phyloP scores from a whole-genome alignment of 2,113 vertebrate genomes.

The Dasypus novemcinctus region DNA sequence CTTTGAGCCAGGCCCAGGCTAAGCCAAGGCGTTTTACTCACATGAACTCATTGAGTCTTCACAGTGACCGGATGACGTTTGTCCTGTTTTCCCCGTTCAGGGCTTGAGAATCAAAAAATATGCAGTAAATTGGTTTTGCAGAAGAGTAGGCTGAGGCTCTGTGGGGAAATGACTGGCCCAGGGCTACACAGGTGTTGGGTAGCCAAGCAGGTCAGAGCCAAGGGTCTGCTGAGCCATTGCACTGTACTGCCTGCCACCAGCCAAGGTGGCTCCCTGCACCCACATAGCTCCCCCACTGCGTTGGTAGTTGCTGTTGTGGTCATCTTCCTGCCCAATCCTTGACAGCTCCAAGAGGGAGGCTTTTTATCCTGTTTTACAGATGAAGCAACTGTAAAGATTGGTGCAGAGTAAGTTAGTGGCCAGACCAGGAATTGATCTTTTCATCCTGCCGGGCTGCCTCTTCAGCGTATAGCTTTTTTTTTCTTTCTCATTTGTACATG shows the following conservation, averaged over 20 bases:
- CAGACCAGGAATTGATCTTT: background rate
- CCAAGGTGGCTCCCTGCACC: background rate
- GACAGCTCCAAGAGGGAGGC: background rate
- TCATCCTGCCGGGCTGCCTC: background rate
- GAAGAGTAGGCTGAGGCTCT: background rate
- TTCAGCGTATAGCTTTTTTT: background rate
- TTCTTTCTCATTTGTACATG: background rate
- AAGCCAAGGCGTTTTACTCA: background rate
- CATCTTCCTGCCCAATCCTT: background rate
- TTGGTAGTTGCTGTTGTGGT: background rate
- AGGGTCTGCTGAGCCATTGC: background rate
- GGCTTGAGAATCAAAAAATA: background rate
- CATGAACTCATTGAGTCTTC: background rate
- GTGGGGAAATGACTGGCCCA: background rate
- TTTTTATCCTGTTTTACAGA: background rate
- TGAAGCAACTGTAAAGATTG: background rate
- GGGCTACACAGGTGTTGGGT: background rate
- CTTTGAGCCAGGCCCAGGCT: background rate
- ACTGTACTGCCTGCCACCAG: background rate
- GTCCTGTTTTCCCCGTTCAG: background rate
- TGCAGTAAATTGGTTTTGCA: background rate
- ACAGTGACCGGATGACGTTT: background rate
- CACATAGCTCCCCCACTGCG: background rate
- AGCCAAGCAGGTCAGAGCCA: background rate
- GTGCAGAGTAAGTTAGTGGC: background rate